Base-by-base conservation (phyloP, 2,888 invertebrate species). In the Palloptera scutellata region DNA sequence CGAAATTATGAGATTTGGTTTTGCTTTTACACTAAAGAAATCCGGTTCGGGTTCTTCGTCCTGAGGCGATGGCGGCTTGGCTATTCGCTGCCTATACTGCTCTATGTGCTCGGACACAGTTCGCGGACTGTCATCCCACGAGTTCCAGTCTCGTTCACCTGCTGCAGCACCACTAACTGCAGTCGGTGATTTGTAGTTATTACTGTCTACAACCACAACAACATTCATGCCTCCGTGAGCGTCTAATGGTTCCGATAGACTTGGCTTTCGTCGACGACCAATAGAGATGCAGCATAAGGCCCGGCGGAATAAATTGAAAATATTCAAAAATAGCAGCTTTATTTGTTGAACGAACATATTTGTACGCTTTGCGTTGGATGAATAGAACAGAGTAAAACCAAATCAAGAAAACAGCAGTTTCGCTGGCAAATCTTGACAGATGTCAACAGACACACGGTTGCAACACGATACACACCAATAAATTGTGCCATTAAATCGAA, bases 51-150 rank as follows among this genome's bases (percentile, higher is more conserved):
- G 79, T 59, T 87, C 70, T 52, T 83, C 77, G 52, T 85, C 84
- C 15, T 83, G 78, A 45, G 84, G 79, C 43, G 86, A 85, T 8
- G 84, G 76, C 10, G 85, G 80, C 71, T 86, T 86, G 0, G 84
- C 84, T 62, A 87, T 84, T 67, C 88, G 87, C 72, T 89, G 88
- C 48, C 83, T 76, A 76, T 90, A 90, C 68, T 87, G 86, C 66
- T 90, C 89, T 61, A 90, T 90, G 77, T 90, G 89, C 73, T 89
- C 88, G 75, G 89, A 89, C 40, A 90, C 85, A 1, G 87, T 86
- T 1, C 85, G 83, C 9, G 86, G 86, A 74, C 86, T 86, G 70
- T 89, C 89, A 70, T 88, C 89, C 90, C 90, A 90, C 15, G 87
- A 87, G 72, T 87, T 87, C 90, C 90, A 90, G 74, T 87, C 86